Base-by-base conservation (phyloP, 1,140 invertebrate genomes). In the Brachionus angularis region DNA sequence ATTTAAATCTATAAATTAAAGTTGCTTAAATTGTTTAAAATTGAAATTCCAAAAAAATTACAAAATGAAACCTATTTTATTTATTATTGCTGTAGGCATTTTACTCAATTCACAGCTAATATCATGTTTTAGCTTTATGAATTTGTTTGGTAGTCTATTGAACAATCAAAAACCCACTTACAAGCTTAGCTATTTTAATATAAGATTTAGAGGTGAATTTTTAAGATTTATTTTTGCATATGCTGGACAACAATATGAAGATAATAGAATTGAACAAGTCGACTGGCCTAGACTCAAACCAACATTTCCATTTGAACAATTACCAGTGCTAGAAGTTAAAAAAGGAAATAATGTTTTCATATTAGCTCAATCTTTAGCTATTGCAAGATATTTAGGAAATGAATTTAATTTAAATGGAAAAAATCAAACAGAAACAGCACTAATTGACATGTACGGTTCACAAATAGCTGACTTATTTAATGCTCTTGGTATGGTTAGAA, bases 251-350 rank as follows among this genome's bases (percentile, higher is more conserved):
- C 29, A 70, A 47, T 75, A 36, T 46, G 74, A 75, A 73, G 74
- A 75, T 69, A 61, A 55, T 8, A 50, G 74, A 31, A 16, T 75
- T 10, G 53, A 50, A n/a, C 16, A 10, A 23, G 55, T 39, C 3
- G 58, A 74, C 21, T 77, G 76, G 76, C 73, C 73, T 2, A 42
- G 23, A 3, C 25, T 74, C 5, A 77, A 77, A 42, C 70, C 70
- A 14, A 69, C 64, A 12, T 67, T 42, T 1, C 75, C 74, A 3
- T 75, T 73, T 42, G 73, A 72, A 14, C 50, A 72, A 42, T 36
- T 75, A 23, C 75, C 70, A 21, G 25, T 39, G 14, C 34, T 72
- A 12, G 42, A 67, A 16, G 7, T 67, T 23, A 18, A 34, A 1
- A 2, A 31, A 12, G 31, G 23, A 4, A 21, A 18, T 10, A 33